Evolutionary conservation across 2,797 vertebrate species (phyloP), one percentile per base, ranked within the genome.

Genomic region (Gila robusta): DNA sequence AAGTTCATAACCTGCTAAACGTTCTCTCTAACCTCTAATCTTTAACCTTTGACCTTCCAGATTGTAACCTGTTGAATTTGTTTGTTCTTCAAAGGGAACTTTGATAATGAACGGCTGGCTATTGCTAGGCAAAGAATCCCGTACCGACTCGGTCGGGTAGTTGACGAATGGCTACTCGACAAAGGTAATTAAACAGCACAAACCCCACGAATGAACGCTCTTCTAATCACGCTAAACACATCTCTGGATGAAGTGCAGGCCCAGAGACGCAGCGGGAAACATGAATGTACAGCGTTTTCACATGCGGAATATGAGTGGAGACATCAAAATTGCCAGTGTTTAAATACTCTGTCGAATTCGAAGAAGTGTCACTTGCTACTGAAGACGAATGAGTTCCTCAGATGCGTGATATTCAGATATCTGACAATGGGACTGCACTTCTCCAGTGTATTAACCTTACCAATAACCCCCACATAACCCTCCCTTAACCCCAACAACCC

Each of bases 121-220:
- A 97, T 98, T 97, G 98, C 98, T 97, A 98, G 98, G 97, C 98
- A 98, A 96, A 97, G 98, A 97, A 99, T 99, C 95, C 98, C 98
- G 96, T 98, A 97, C 96, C 97, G 97, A 95, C 97, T 98, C 92
- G 98, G 98, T 97, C 97, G 98, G 96, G 98, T 98, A 98, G 98
- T 99, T 96, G 98, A 98, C 95, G 98, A 99, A 94, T 99, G 98
- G 98, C 98, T 99, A 97, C 97, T 98, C 96, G 98, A 99, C 96
- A 99, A 99, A 99, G 98, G 98, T 98, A 99, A 99, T 95, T 96
- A 97, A 97, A 96, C 93, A 93, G 95, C 95, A 97, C 94, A 96
- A 97, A 97, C 96, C 95, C 92, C 94, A 95, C 95, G 94, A 96
- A 95, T 93, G 92, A 94, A 90, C 88, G 92, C 93, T 93, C 92